These are phyloP conservation scores for Xylocopa sonorina DNA, from an alignment of 1,140 invertebrate genomes.

Conservation along the genomic window DNA sequence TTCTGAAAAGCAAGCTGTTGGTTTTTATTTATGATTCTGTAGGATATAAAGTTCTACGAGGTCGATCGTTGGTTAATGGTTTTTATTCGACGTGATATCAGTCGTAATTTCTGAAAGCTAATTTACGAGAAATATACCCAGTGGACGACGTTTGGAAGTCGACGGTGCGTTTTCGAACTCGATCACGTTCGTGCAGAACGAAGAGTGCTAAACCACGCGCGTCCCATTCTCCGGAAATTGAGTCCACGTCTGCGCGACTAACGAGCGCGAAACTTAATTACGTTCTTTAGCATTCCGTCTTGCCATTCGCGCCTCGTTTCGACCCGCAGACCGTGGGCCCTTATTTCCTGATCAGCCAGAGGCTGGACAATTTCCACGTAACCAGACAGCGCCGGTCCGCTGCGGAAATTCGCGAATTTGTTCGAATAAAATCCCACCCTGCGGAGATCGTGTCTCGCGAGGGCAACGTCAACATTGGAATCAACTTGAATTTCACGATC, in stretches of 20 bases:
- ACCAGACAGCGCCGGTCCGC: neutral
- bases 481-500: too few species aligned
- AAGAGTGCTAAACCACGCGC: neutral
- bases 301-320: conserved; percentile 17
- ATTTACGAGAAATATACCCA: neutral
- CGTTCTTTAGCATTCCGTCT: conserved; percentile 41
- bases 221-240: conserved; percentile 50
- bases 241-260: conserved; percentile 48
- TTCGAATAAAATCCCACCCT: neutral
- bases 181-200: neutral
- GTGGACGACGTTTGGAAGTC: neutral
- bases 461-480: neutral
- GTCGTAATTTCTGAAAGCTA: neutral
- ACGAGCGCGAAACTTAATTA: conserved; percentile 56
- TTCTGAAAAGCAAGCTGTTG: neutral
- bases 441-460: too few species aligned
- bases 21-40: neutral
- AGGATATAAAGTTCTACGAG: too few species aligned
- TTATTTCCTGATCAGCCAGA: conserved; percentile 57
- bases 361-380: conserved; percentile 43
- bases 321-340: neutral
- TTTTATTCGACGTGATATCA: neutral
- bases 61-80: too few species aligned
- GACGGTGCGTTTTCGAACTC: neutral
- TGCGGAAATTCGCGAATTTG: conserved; percentile 12